A percentile compares a stretch with the other conserved stretches of the same genome.
These are phyloP conservation scores for Siniperca scherzeri DNA, from an alignment of 2,797 vertebrate genomes.

Conservation along the genomic window DNA sequence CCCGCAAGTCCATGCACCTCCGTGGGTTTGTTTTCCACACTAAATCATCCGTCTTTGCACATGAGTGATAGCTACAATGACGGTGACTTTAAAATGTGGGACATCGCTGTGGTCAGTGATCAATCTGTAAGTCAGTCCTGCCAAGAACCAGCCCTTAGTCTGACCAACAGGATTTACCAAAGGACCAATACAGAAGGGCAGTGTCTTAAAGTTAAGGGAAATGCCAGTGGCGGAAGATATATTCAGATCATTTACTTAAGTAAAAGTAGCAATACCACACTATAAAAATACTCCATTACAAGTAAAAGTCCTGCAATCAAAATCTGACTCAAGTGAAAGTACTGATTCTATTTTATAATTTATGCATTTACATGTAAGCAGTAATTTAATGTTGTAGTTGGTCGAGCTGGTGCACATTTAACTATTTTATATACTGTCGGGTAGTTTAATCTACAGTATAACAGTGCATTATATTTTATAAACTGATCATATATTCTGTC, in stretches of 20 bases:
- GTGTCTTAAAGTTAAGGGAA: slow-evolving; percentile 30
- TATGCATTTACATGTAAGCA: not conserved
- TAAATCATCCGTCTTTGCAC: slow-evolving; percentile 51
- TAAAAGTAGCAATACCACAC: not conserved
- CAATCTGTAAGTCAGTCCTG: slow-evolving; percentile 40
- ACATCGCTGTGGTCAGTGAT: slow-evolving; percentile 43
- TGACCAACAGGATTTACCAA: slow-evolving; percentile 46
- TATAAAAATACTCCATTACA: not conserved
- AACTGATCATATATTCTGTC: not conserved
- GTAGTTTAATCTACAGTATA: not conserved
- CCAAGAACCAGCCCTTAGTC: slow-evolving; percentile 51
- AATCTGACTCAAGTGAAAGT: not conserved
- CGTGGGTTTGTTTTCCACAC: slow-evolving; percentile 37
- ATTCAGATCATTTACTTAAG: not conserved
- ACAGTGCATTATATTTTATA: not conserved
- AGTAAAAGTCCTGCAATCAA: not conserved
- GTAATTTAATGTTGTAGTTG: not conserved
- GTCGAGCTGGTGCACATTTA: not conserved
- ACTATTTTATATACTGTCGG: not conserved
- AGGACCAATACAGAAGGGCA: slow-evolving; percentile 15
- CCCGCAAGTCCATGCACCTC: not conserved
- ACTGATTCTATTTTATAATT: not conserved
- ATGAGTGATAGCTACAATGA: slow-evolving; percentile 46
- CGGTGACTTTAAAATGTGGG: slow-evolving; percentile 28
- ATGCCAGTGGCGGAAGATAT: slow-evolving; percentile 1